These are phyloP conservation scores for Pogonocichla stellata DNA, from an alignment of 2,113 vertebrate genomes.

Conservation along the genomic window DNA sequence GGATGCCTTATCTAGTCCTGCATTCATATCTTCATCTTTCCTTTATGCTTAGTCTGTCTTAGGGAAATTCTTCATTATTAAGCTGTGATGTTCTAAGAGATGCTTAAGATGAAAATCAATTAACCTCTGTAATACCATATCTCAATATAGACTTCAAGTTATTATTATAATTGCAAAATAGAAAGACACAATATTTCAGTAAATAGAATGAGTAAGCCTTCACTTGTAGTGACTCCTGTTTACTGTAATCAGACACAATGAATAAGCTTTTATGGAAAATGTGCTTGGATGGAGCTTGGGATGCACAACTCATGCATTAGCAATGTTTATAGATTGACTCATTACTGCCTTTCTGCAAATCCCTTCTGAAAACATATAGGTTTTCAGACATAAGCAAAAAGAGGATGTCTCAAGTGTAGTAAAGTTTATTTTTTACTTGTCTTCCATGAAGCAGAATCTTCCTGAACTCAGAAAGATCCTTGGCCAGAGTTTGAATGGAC, in stretches of 20 bases:
- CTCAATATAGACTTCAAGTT: neutral
- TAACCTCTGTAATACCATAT: neutral
- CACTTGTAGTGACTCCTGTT: neutral
- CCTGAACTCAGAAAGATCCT: neutral
- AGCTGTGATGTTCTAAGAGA: neutral
- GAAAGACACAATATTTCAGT: neutral
- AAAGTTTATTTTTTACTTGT: neutral
- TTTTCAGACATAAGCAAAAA: neutral
- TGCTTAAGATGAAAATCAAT: neutral
- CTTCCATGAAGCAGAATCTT: neutral
- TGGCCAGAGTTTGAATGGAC: neutral
- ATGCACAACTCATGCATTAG: neutral
- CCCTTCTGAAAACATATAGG: neutral
- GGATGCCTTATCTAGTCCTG: neutral
- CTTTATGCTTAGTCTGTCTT: neutral
- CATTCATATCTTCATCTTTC: neutral
- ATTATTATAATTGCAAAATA: neutral
- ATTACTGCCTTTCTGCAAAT: neutral
- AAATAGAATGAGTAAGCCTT: neutral
- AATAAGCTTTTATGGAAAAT: neutral
- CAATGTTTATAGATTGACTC: neutral
- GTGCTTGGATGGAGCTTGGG: neutral
- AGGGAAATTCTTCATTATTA: neutral
- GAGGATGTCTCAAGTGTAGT: accelerated
- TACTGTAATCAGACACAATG: neutral